Evolutionary conservation across 2,113 vertebrate species (phyloP), one percentile per base, ranked within the genome.

Genomic region (Hucho hucho): DNA sequence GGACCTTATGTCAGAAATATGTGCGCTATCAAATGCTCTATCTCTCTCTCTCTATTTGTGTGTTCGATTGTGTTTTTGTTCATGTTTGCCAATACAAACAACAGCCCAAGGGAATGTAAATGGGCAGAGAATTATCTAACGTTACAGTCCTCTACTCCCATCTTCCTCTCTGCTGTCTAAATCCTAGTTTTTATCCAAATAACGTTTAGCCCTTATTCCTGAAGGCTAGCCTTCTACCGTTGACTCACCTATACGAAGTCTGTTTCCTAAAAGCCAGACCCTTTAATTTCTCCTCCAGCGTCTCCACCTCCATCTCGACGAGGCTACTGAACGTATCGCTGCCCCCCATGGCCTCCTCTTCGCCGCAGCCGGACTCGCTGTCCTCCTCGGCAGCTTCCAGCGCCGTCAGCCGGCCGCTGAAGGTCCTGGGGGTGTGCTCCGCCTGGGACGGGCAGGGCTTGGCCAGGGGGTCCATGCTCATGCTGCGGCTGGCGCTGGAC

Each of bases 211-310:
- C n/a, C 58, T 61, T 4, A 9, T 61, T 61, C 49, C 49, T 53
- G 49, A 18, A 53, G 49, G 49, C 49, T 13, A 43, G 37, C 7
- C 37, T 43, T 11, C 37, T 43, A 4, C 13, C 1, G 29, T 18
- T 46, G 46, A 58, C 93, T 92, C 92, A 96, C 95, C 95, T 94
- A 93, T 96, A 96, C 64, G 95, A 95, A 74, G 94, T 95, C 93
- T 96, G 95, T 88, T 96, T 96, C 86, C 94, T 93, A 89, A 96
- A 95, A 85, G 94, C 95, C 87, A 96, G 92, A 85, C 88, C 93
- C 86, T 92, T 91, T 82, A 95, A 92, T 82, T 94, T 95, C 75
- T 95, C 94, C 84, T 95, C 95, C 87, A 96, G 90, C 13, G 94
- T 88, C 82, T 95, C 95, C 58, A 95, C 95, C 59, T 95, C 95